Conservation (phyloP, 2,113 vertebrate species). For the Lophius piscatorius region DNA sequence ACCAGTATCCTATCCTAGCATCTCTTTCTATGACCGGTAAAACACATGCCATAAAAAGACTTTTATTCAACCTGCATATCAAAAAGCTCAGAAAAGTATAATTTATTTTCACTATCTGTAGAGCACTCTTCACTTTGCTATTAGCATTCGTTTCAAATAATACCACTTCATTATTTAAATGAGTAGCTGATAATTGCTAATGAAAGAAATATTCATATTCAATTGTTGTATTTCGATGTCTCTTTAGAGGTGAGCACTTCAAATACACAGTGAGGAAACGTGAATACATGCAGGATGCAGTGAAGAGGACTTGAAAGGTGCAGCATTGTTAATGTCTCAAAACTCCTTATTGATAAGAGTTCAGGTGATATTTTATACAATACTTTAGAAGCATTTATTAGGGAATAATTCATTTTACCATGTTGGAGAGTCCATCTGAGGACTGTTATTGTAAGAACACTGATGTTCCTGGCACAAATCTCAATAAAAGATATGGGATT, state of each 20-base stretch:
- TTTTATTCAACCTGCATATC: constrained; percentile 4
- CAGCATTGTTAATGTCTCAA: constrained; percentile 52
- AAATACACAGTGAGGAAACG: constrained; percentile 9
- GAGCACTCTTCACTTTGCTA: not conserved
- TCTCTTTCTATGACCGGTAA: no score
- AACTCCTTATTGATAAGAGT: constrained; percentile 46
- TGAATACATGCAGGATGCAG: constrained; percentile 38
- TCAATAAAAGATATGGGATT: constrained; percentile 40
- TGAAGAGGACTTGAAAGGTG: constrained; percentile 56
- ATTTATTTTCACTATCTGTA: no score
- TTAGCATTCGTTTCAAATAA: no score
- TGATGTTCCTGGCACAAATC: constrained; percentile 33
- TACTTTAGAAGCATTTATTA: constrained; percentile 34
- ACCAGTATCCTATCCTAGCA: constrained; percentile 2
- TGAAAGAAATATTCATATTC: constrained; percentile 21
- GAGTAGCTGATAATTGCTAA: constrained; percentile 1
- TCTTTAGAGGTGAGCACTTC: constrained; percentile 29
- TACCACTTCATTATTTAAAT: not conserved
- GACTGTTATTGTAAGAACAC: constrained; percentile 30
- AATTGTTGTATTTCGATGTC: constrained; percentile 20
- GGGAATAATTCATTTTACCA: constrained; percentile 47
- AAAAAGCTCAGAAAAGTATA: no score
- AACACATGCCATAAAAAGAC: not conserved
- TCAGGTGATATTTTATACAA: constrained; percentile 38
- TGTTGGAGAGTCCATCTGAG: constrained; percentile 37